These are phyloP conservation scores for Brachionus angularis DNA, from an alignment of 1,140 invertebrate species.

Conservation along the genomic window DNA sequence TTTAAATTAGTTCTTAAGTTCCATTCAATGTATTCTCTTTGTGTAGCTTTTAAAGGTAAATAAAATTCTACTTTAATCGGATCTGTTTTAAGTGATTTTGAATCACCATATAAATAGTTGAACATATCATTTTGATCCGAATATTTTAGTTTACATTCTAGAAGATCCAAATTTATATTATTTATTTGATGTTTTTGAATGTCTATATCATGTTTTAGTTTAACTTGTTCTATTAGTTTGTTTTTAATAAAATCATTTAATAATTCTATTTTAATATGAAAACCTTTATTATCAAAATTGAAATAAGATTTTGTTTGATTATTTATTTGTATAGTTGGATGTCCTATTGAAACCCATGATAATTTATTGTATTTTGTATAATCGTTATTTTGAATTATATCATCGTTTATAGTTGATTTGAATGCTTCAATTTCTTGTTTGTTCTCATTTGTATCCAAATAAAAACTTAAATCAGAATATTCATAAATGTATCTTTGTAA, in stretches of 20 bases:
- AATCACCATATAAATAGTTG: background rate
- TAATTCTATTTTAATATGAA: constrained; percentile 8
- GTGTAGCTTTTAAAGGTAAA: background rate
- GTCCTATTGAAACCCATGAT: no score
- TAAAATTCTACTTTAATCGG: background rate
- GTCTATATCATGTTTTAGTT: background rate
- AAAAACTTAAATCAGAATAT: no score
- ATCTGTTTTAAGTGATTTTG: background rate
- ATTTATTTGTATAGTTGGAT: no score
- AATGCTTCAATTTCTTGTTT: no score
- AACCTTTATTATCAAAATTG: constrained; percentile 6
- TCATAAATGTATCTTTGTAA: no score
- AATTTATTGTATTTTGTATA: no score
- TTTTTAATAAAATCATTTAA: constrained; percentile 1
- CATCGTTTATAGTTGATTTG: no score
- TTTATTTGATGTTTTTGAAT: background rate
- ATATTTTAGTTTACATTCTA: background rate
- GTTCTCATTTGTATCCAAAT: no score
- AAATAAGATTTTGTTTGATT: no score
- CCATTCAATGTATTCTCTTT: background rate
- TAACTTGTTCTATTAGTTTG: background rate
- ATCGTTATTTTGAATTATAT: no score
- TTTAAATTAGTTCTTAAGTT: no score
- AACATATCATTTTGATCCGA: background rate
- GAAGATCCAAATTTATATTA: background rate